Conservation (phyloP, 2,888 invertebrate species). For the Agonopterix heracliana region DNA sequence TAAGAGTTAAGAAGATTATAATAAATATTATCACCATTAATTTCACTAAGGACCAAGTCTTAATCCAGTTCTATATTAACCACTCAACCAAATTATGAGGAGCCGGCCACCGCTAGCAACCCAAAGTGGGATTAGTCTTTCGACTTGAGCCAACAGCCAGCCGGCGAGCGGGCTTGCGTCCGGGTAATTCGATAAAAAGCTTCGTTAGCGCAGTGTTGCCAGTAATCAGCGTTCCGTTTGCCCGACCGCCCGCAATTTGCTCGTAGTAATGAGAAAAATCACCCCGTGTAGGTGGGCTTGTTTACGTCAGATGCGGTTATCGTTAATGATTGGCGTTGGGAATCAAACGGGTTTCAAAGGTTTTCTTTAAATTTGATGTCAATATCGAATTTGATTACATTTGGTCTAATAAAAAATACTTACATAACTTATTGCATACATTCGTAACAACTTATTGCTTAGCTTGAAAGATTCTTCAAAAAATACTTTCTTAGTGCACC, state of each 20-base stretch:
- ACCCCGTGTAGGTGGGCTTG: background rate
- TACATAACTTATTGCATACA: no score
- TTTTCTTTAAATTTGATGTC: no score
- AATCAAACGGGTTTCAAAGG: background rate
- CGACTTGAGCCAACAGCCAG: background rate
- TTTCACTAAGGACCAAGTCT: no score
- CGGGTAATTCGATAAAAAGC: constrained; percentile 23
- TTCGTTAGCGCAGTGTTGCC: constrained; percentile 23
- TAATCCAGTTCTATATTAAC: no score
- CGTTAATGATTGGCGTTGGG: background rate
- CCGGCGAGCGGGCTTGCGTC: background rate
- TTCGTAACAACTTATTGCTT: no score
- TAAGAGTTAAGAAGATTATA: no score
- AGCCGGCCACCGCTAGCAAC: background rate
- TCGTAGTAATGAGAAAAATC: background rate
- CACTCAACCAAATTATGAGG: background rate
- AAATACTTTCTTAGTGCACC: no score
- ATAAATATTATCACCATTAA: no score
- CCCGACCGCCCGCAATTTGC: constrained; percentile 5
- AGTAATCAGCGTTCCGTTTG: constrained; percentile 20
- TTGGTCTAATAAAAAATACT: no score
- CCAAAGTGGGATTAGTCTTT: background rate
- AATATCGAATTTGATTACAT: no score
- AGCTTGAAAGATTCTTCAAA: no score
- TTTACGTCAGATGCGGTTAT: background rate